Conservation (phyloP, 1,140 invertebrate species). For the Planococcus citri region DNA sequence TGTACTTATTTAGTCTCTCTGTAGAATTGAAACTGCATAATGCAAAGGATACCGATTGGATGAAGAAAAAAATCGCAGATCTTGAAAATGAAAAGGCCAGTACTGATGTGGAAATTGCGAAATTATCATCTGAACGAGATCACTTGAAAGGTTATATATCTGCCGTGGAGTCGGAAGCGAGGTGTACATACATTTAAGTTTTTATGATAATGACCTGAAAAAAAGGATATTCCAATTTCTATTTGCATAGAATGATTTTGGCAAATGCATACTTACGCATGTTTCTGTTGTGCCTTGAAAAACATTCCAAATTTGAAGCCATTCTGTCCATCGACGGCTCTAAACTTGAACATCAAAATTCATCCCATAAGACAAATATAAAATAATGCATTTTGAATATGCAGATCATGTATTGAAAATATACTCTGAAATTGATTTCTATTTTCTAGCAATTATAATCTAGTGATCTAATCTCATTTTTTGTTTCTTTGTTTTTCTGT, state of each 20-base stretch:
- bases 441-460: too few species aligned
- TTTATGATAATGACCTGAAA: too few species aligned
- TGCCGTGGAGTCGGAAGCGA: background rate
- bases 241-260: too few species aligned
- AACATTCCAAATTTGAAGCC: background rate
- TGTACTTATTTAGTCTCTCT: background rate
- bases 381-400: too few species aligned
- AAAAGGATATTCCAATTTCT: too few species aligned
- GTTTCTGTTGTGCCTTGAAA: too few species aligned
- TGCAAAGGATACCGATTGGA: background rate
- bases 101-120: background rate
- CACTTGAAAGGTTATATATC: background rate
- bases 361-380: too few species aligned
- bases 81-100: background rate
- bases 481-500: background rate
- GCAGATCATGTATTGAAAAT: background rate
- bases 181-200: background rate
- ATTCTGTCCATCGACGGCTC: background rate
- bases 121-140: background rate
- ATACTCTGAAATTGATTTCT: too few species aligned
- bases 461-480: background rate
- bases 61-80: background rate
- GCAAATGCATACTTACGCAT: too few species aligned
- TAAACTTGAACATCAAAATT: too few species aligned
- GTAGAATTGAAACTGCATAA: background rate